Evolutionary conservation across 2,888 invertebrate species (phyloP).

Genomic region (Cyclophora albipunctata): DNA sequence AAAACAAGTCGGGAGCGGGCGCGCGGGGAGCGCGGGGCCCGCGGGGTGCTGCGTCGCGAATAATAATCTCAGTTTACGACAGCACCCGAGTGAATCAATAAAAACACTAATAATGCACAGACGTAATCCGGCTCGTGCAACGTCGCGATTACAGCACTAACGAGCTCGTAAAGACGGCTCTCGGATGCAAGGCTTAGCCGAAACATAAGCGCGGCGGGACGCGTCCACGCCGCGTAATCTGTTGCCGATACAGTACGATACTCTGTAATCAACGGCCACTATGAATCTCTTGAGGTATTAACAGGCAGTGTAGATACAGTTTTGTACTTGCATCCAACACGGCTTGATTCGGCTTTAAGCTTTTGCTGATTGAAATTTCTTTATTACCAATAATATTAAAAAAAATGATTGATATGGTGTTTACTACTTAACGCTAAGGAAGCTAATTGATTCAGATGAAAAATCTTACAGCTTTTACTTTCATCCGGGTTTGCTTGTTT

Average conservation of each 20-base stretch:
- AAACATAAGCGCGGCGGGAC: slow-evolving; percentile 45
- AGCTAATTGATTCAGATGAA: no score
- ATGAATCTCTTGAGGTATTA: slow-evolving; percentile 11
- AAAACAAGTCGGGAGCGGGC: slow-evolving; percentile 63
- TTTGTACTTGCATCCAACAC: no score
- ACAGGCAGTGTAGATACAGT: no score
- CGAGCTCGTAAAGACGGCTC: slow-evolving; percentile 73
- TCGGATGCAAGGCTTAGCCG: slow-evolving; percentile 66
- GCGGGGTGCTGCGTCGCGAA: slow-evolving; percentile 57
- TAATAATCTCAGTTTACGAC: slow-evolving; percentile 76
- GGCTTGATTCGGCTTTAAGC: no score
- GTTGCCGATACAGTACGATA: slow-evolving; percentile 16
- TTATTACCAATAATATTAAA: no score
- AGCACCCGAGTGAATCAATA: slow-evolving; percentile 75
- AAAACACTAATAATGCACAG: slow-evolving; percentile 76
- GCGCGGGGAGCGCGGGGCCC: slow-evolving; percentile 25
- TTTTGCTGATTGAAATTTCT: no score
- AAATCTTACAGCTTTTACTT: no score
- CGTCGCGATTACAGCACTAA: slow-evolving; percentile 71
- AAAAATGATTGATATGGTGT: no score
- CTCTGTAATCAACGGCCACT: slow-evolving; percentile 7
- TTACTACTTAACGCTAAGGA: no score
- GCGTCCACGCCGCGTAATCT: slow-evolving; percentile 10
- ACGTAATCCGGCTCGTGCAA: slow-evolving; percentile 71
- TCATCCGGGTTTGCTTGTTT: no score